A percentile compares a stretch with the other conserved stretches of the same genome.
These are phyloP conservation scores for Leptobrachium leishanense DNA, from an alignment of 2,113 vertebrate genomes.

Conservation along the genomic window DNA sequence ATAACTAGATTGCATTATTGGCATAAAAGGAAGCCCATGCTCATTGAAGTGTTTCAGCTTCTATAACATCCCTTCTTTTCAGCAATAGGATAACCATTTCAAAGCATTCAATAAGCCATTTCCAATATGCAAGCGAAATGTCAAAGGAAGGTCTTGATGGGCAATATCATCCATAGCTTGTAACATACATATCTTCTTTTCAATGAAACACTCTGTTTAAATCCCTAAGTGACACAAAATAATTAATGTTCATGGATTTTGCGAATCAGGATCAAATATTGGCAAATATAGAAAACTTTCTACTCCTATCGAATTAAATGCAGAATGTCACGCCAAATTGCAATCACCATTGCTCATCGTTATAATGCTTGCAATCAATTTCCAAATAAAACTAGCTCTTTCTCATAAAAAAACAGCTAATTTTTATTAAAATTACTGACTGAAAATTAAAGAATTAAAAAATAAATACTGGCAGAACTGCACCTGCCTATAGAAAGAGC, in stretches of 20 bases:
- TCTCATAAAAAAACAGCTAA: neutral
- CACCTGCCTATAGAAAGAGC: neutral
- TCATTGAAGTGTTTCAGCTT: too few species aligned
- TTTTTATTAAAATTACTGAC: too few species aligned
- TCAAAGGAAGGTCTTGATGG: neutral
- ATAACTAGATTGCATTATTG: too few species aligned
- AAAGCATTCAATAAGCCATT: neutral
- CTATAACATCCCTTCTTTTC: too few species aligned
- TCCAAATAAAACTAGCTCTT: constrained; percentile 1
- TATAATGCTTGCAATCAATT: constrained; percentile 4
- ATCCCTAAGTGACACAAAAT: neutral
- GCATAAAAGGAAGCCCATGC: too few species aligned
- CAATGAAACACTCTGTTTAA: neutral
- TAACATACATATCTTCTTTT: neutral
- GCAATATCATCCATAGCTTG: neutral
- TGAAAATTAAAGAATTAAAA: neutral
- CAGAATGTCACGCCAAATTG: neutral
- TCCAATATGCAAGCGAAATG: neutral
- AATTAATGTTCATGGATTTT: neutral
- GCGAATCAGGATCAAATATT: neutral
- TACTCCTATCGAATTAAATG: neutral
- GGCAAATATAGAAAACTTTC: neutral
- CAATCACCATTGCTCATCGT: neutral
- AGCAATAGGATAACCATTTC: too few species aligned
- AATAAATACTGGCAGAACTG: constrained; percentile 10